phyloP scores from a whole-genome alignment of 2,888 invertebrate species.

The Pomacea canaliculata region DNA sequence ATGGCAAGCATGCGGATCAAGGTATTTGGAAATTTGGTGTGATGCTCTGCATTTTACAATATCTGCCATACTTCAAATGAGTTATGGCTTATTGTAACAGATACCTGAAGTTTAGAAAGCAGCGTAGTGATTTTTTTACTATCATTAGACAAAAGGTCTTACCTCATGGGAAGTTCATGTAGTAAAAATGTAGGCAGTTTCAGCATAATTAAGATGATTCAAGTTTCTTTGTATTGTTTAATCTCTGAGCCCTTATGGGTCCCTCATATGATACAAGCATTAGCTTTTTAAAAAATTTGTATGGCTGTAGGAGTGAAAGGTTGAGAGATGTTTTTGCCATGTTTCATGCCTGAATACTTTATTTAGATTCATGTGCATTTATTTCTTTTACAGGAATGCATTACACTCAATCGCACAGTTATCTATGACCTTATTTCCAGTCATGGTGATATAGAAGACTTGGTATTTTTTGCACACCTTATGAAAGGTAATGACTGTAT shows the following conservation, averaged over 20 bases:
- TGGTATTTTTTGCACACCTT: conserved; percentile 87
- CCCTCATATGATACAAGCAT: no score
- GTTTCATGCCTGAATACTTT: no score
- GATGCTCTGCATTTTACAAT: background rate
- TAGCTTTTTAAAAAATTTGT: no score
- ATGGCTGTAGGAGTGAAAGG: no score
- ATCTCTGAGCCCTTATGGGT: no score
- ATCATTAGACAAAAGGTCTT: background rate
- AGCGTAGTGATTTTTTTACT: background rate
- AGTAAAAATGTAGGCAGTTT: no score
- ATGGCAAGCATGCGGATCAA: conserved; percentile 55
- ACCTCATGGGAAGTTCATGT: background rate
- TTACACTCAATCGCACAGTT: conserved; percentile 83
- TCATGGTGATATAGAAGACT: conserved; percentile 92
- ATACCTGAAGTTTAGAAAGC: background rate
- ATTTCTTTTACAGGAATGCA: conserved; percentile 75
- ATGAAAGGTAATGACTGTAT: conserved; percentile 75
- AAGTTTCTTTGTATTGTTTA: no score
- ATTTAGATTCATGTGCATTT: no score
- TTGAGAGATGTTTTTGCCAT: no score
- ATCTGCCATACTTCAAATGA: background rate
- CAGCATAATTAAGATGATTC: no score
- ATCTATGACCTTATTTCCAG: conserved; percentile 92
- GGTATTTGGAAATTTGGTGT: conserved; percentile 37
- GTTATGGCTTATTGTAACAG: background rate